These are phyloP conservation scores for Cavia porcellus DNA, from an alignment of 2,113 vertebrate genomes.

Conservation along the genomic window DNA sequence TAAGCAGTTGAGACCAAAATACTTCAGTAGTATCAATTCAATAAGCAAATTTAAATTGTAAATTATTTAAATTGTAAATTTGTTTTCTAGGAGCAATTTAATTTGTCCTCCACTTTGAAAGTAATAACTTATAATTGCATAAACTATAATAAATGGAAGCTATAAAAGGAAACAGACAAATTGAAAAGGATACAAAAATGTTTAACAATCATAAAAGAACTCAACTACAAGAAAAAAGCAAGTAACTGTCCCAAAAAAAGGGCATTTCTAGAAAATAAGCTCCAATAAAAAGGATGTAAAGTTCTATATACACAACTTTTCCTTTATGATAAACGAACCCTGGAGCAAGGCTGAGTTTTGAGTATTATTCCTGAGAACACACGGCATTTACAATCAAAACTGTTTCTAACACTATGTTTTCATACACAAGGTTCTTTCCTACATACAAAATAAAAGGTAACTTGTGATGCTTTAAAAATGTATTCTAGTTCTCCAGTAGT, in stretches of 20 bases:
- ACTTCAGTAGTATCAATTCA: constrained; percentile 1
- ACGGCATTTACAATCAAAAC: neutral
- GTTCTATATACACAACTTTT: neutral
- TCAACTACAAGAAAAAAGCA: neutral
- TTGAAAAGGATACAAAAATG: neutral
- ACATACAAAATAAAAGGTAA: neutral
- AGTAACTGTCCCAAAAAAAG: neutral
- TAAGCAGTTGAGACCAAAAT: constrained; percentile 18
- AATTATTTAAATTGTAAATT: neutral
- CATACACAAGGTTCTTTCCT: neutral
- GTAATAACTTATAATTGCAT: neutral
- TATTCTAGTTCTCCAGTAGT: neutral
- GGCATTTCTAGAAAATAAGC: neutral
- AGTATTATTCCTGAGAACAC: neutral
- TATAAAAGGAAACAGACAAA: neutral
- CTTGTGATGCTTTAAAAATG: neutral
- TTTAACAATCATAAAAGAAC: neutral
- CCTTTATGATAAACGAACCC: neutral
- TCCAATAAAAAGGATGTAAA: neutral
- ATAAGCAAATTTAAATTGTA: constrained; percentile 5
- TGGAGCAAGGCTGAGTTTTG: neutral
- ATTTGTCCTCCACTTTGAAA: neutral
- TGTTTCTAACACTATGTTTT: neutral
- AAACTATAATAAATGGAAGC: neutral
- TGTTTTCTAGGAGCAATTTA: neutral